Evolutionary conservation across 2,797 vertebrate species (phyloP).

Genomic region (Lacerta agilis): DNA sequence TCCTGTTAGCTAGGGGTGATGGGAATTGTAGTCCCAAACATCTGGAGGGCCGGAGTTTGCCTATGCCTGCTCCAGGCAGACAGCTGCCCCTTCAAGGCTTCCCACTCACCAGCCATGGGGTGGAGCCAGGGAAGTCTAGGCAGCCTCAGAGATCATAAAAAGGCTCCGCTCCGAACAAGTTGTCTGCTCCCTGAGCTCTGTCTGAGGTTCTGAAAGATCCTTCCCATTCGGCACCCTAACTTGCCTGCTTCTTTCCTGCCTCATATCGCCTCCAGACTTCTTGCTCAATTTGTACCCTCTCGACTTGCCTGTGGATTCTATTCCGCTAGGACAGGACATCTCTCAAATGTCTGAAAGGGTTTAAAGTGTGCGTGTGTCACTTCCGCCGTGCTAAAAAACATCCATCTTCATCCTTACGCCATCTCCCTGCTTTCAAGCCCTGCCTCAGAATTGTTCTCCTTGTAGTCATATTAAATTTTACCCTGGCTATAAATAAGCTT

Average conservation of each 20-base stretch:
- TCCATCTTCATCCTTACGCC: background rate
- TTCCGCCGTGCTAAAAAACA: background rate
- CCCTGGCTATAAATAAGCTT: background rate
- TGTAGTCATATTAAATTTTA: conserved; percentile 1
- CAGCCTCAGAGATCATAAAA: too few species aligned
- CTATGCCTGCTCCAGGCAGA: background rate
- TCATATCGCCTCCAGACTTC: background rate
- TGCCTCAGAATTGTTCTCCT: background rate
- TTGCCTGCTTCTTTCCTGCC: too few species aligned
- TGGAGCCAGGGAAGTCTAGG: background rate
- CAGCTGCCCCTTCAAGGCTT: background rate
- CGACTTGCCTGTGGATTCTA: background rate
- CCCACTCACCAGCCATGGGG: background rate
- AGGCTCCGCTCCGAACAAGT: background rate
- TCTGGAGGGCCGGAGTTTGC: too few species aligned
- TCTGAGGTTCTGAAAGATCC: background rate
- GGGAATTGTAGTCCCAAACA: too few species aligned
- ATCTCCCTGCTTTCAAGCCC: background rate
- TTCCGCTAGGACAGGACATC: background rate
- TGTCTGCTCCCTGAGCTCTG: background rate
- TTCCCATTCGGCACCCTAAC: background rate
- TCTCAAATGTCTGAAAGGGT: too few species aligned
- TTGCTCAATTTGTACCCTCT: background rate
- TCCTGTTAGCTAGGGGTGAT: too few species aligned
- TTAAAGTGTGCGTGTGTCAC: background rate